phyloP scores from a whole-genome alignment of 2,797 vertebrate genomes.

The Enteromius argenteus region DNA sequence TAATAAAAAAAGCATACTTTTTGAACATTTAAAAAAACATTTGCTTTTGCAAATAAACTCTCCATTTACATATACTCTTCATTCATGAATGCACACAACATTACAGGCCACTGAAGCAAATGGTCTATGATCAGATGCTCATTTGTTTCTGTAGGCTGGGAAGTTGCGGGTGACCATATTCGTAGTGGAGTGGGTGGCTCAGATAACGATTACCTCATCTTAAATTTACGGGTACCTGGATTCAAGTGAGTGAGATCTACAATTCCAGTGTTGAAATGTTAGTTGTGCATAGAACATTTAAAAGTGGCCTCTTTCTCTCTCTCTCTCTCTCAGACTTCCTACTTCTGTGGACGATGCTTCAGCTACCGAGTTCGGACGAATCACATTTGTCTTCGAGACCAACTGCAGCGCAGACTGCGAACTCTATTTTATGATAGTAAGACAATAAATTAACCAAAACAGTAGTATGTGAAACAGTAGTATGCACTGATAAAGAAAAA shows the following conservation, averaged over 20 bases:
- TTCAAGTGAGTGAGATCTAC: constrained; percentile 87
- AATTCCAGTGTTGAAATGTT: not conserved
- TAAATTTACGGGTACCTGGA: constrained; percentile 92
- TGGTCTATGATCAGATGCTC: not conserved
- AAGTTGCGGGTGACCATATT: constrained; percentile 95
- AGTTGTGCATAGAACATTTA: not conserved
- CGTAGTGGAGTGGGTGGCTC: constrained; percentile 91
- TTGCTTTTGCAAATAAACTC: no score
- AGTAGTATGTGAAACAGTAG: no score
- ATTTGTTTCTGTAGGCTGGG: constrained; percentile 86
- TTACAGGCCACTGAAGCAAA: not conserved
- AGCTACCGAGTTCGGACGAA: constrained; percentile 88
- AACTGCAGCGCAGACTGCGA: constrained; percentile 90
- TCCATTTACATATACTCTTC: no score
- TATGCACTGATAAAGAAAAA: not conserved
- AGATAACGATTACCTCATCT: constrained; percentile 96
- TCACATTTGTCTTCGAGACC: constrained; percentile 96
- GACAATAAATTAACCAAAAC: constrained; percentile 52
- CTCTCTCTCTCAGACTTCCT: constrained; percentile 80
- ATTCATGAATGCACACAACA: not conserved
- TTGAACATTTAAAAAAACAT: no score
- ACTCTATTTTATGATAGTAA: constrained; percentile 98
- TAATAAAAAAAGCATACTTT: no score
- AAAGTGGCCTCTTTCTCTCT: not conserved
- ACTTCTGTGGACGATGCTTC: constrained; percentile 87